Evolutionary conservation across 2,113 vertebrate genomes (phyloP).

Genomic region (Shinisaurus crocodilurus): DNA sequence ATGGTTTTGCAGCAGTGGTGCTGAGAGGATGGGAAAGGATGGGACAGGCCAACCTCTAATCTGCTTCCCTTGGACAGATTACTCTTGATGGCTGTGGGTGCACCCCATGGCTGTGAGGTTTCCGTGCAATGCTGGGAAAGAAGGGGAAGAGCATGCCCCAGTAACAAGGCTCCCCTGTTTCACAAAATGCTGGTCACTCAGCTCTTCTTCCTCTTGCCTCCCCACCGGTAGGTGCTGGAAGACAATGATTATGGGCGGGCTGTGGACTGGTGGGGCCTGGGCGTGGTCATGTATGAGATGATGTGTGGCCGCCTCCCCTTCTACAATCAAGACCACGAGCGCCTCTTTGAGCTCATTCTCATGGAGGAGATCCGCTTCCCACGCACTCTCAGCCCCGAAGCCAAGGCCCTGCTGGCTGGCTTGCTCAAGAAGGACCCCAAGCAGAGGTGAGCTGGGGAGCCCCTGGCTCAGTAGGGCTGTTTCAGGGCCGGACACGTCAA

Average conservation of each 20-base stretch:
- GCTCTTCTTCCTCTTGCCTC: background rate
- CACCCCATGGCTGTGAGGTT: no score
- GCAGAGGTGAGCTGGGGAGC: constrained; percentile 78
- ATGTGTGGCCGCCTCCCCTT: constrained; percentile 93
- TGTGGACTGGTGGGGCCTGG: constrained; percentile 95
- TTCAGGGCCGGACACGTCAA: no score
- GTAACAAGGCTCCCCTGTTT: no score
- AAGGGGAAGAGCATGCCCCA: no score
- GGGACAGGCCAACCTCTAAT: no score
- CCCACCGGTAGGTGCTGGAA: constrained; percentile 84
- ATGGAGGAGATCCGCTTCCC: constrained; percentile 95
- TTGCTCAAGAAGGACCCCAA: constrained; percentile 94
- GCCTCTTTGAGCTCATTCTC: constrained; percentile 94
- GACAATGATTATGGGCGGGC: constrained; percentile 93
- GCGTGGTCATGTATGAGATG: constrained; percentile 97
- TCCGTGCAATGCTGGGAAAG: no score
- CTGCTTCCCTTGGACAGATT: no score
- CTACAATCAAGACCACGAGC: constrained; percentile 96
- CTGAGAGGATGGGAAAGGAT: no score
- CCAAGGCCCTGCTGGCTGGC: constrained; percentile 86
- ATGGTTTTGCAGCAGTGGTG: background rate
- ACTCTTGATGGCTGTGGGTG: no score
- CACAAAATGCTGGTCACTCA: background rate
- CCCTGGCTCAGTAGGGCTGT: no score
- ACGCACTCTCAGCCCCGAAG: constrained; percentile 85